These are phyloP conservation scores for Troilus luridus DNA, from an alignment of 2,888 invertebrate species.

Conservation along the genomic window DNA sequence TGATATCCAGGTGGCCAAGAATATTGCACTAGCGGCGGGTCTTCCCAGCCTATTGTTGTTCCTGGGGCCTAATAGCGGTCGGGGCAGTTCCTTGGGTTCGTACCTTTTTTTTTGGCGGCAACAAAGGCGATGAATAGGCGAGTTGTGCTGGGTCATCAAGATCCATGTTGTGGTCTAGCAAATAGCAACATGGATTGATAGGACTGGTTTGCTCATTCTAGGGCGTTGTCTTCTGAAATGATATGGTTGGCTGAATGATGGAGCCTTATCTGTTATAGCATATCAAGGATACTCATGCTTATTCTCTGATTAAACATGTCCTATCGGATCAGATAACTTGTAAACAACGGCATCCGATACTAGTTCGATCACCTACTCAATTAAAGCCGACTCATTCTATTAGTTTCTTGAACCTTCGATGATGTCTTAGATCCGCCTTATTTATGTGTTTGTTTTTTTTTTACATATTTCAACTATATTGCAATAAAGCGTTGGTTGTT, in stretches of 20 bases:
- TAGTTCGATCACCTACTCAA: background rate
- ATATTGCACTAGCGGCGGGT: conserved; percentile 1
- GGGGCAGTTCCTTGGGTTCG: background rate
- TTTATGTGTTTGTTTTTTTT: too few relatives aligned
- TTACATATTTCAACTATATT: too few relatives aligned
- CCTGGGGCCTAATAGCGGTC: background rate
- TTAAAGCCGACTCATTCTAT: too few relatives aligned
- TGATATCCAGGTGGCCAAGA: conserved; percentile 5
- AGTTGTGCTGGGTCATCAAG: background rate
- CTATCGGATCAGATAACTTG: background rate
- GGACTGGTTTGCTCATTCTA: background rate
- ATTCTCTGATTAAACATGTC: background rate
- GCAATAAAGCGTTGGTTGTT: too few relatives aligned
- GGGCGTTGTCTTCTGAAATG: background rate
- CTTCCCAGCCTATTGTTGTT: background rate
- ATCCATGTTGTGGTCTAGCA: background rate
- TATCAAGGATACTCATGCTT: background rate
- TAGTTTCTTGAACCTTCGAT: too few relatives aligned
- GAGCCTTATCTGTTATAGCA: background rate
- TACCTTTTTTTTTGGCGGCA: conserved; percentile 5
- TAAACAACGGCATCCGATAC: background rate
- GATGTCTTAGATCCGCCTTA: too few relatives aligned
- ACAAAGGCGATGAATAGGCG: conserved; percentile 14
- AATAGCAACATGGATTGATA: background rate
- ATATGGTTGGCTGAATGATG: background rate